A percentile compares a stretch with the other conserved stretches of the same genome.
phyloP scores from a whole-genome alignment of 2,113 vertebrate genomes.

The Siniperca chuatsi region DNA sequence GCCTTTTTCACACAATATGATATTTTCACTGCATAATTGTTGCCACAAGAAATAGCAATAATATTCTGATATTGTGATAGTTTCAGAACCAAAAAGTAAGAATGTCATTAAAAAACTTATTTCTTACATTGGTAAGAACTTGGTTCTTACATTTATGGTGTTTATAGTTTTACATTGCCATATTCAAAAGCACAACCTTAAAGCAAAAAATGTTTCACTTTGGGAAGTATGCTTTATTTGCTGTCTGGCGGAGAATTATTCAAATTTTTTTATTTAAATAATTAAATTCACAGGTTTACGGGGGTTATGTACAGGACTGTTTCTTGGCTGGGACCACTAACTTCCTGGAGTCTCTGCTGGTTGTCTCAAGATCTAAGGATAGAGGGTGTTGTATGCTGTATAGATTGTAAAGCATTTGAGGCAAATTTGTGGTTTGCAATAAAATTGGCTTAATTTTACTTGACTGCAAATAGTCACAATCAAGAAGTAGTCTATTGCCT shows the following conservation, averaged over 20 bases:
- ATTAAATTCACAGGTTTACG: not conserved
- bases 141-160: too few species aligned
- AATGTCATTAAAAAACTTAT: not conserved
- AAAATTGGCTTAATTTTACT: not conserved
- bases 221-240: not conserved
- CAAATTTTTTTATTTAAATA: not conserved
- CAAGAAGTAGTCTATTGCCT: not conserved
- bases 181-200: not conserved
- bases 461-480: not conserved
- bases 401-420: not conserved
- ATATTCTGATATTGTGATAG: not conserved
- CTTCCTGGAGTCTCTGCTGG: not conserved
- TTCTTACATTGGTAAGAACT: not conserved
- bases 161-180: not conserved
- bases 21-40: not conserved
- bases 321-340: not conserved
- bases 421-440: not conserved
- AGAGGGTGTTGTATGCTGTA: not conserved
- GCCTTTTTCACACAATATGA: not conserved
- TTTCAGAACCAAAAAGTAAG: not conserved
- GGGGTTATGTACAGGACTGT: not conserved
- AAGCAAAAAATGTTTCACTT: not conserved
- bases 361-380: not conserved
- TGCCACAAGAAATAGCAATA: not conserved
- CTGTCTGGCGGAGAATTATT: not conserved